Evolutionary conservation across 2,797 vertebrate species (phyloP).

Genomic region (Sebastes hubbsi): DNA sequence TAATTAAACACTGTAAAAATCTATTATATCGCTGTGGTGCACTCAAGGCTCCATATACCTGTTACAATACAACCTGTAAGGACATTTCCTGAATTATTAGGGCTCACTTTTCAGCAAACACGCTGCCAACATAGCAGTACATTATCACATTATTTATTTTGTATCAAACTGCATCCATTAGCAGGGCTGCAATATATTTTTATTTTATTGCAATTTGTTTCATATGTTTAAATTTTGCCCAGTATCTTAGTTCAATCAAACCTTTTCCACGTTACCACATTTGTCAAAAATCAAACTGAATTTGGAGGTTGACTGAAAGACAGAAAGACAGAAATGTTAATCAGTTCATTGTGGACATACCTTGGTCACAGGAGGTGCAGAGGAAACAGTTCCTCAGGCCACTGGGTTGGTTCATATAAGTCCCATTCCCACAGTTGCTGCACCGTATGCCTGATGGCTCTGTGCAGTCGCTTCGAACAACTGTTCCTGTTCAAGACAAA

Average conservation of each 20-base stretch:
- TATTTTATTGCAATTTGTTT: not conserved
- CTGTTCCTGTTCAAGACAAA: slow-evolving; percentile 20
- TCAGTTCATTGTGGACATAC: slow-evolving; percentile 12
- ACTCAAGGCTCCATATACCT: not conserved
- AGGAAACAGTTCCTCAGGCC: not conserved
- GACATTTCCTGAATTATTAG: not conserved
- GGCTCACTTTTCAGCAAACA: not conserved
- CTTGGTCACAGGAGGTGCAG: slow-evolving; percentile 47
- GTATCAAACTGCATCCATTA: not conserved
- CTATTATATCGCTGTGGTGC: not conserved
- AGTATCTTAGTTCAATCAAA: too few relatives aligned
- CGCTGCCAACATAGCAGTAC: not conserved
- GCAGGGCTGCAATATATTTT: not conserved
- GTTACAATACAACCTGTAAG: not conserved
- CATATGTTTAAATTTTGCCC: not conserved
- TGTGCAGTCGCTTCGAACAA: slow-evolving; percentile 37
- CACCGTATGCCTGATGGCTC: slow-evolving; percentile 6
- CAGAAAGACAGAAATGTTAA: not conserved
- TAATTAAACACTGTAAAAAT: not conserved
- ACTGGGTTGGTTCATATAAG: slow-evolving; percentile 50
- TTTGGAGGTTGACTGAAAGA: not conserved
- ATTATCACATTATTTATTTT: not conserved
- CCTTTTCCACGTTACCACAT: not conserved
- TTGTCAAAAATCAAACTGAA: not conserved
- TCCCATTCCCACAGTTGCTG: slow-evolving; percentile 1